Evolutionary conservation across 1,140 invertebrate genomes (phyloP), one percentile per base, ranked within the genome.

Genomic region (Geopemphigus sp.): DNA sequence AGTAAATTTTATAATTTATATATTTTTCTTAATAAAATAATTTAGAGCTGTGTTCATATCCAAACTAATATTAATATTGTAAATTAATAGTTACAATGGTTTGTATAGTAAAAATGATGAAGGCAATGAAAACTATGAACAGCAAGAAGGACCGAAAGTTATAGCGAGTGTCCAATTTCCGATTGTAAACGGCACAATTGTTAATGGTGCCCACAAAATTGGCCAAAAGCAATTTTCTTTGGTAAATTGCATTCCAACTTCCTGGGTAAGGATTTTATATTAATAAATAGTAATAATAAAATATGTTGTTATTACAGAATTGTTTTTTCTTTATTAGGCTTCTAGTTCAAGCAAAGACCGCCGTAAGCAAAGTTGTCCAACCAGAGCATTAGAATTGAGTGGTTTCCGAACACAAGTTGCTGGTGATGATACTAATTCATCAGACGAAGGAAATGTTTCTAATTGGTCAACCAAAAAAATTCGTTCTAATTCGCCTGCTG

Each of bases 361-460:
- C 64, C 87, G 91, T 83, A 92, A 92, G 85, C 91, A 92, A 84
- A 92, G 90, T 84, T 92, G 89, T 84, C 91, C 91, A 1, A 89
- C 90, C 68, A 88, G 89, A 83, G 89, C 89, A 68, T 90, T 91
- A 72, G 89, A 83, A 57, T 50, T 81, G 45, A 81, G 80, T 45
- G 74, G 74, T 26, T 78, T 78, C 24, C 74, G 57, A 63, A 47
- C 57, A 63, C 74, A 78, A 78, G 74, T 78, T 63, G 32, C 68
- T 72, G 56, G 74, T 26, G 74, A 78, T 63, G 57, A 78, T n/a
- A 78, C 74, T 63, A 63, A 78, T 59, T 78, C 74, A 29, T 78
- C 57, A 26, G 74, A 63, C 29, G 74, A 78, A 78, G 57, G 74
- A 63, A 78, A 47, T 50, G 74, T 57, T 76, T 22, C 73, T 14